Conservation (phyloP, 2,797 vertebrate species). For the Mus minutoides region DNA sequence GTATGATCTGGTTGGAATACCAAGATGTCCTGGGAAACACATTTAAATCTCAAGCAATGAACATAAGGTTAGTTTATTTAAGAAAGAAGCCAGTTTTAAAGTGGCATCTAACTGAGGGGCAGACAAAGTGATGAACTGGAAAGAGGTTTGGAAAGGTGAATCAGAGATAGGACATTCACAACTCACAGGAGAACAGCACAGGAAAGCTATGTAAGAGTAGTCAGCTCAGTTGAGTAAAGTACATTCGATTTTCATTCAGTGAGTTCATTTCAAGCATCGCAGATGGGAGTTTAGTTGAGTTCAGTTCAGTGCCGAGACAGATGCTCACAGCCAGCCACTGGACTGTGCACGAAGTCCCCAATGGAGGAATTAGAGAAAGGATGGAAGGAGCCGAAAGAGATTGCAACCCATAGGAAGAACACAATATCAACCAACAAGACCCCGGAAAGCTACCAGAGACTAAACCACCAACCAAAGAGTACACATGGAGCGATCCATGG, state of each 20-base stretch:
- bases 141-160: not conserved
- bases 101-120: not conserved
- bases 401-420: too few relatives aligned
- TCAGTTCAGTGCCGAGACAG: not conserved
- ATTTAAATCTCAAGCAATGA: not conserved
- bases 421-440: too few relatives aligned
- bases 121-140: not conserved
- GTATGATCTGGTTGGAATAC: not conserved
- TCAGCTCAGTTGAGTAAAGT: not conserved
- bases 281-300: not conserved
- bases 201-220: not conserved
- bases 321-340: too few relatives aligned
- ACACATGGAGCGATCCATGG: too few relatives aligned
- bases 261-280: not conserved
- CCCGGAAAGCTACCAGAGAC: too few relatives aligned
- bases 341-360: too few relatives aligned
- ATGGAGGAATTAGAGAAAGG: too few relatives aligned
- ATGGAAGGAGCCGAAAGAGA: too few relatives aligned
- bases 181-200: not conserved
- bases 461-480: too few relatives aligned
- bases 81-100: not conserved
- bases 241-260: not conserved
- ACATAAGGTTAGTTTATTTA: not conserved
- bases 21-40: not conserved
- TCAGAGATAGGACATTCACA: not conserved